These are phyloP conservation scores for Nyctalus aviator DNA, from an alignment of 2,797 vertebrate species.

Conservation along the genomic window DNA sequence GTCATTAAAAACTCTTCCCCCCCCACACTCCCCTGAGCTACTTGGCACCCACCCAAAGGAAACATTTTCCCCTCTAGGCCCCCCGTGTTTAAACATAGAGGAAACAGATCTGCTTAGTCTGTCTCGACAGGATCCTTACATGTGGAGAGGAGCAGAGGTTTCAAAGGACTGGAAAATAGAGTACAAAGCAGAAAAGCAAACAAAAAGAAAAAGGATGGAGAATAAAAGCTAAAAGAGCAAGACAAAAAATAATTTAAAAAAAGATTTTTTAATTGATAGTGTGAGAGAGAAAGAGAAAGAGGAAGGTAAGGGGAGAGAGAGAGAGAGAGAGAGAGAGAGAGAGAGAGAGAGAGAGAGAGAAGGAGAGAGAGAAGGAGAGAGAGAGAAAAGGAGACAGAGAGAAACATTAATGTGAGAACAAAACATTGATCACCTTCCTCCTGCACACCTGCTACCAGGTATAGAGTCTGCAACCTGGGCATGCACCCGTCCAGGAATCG, in stretches of 20 bases:
- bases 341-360: not conserved
- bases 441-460: not conserved
- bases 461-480: not conserved
- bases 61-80: conserved; percentile 62
- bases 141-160: conserved; percentile 48
- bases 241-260: not conserved
- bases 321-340: not conserved
- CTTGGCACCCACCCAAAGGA: conserved; percentile 71
- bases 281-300: not conserved
- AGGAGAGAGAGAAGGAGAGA: too few species aligned
- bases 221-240: not conserved
- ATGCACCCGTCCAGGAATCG: not conserved
- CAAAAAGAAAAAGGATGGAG: not conserved
- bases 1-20: conserved; percentile 68
- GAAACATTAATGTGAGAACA: not conserved
- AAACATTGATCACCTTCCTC: not conserved
- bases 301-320: not conserved
- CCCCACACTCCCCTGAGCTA: not conserved
- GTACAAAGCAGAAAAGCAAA: conserved; percentile 27
- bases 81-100: conserved; percentile 51
- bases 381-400: not conserved
- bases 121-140: conserved; percentile 67
- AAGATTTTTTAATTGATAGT: too few species aligned
- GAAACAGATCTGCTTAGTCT: conserved; percentile 76
- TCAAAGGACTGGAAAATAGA: conserved; percentile 55